phyloP scores from a whole-genome alignment of 2,797 vertebrate genomes.

The Propithecus deckenii region DNA sequence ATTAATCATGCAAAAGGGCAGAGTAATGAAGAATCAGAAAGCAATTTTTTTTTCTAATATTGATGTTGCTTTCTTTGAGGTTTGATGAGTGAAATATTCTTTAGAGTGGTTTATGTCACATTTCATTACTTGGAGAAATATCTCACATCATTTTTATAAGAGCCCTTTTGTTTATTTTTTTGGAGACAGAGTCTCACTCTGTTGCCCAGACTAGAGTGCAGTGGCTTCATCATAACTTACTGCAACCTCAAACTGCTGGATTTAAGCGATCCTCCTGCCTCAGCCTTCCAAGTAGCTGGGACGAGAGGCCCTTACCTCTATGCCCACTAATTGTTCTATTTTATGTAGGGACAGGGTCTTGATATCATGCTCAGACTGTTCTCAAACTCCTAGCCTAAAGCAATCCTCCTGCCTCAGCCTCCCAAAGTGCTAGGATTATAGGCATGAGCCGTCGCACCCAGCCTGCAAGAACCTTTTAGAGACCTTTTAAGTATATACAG shows the following conservation, averaged over 20 bases:
- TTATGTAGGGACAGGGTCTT: neutral
- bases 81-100: slow-evolving; percentile 51
- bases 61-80: slow-evolving; percentile 34
- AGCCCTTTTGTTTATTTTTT: neutral
- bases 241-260: neutral
- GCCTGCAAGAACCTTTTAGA: slow-evolving; percentile 71
- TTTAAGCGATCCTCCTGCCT: neutral
- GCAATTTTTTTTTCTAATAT: slow-evolving; percentile 57
- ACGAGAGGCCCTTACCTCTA: neutral
- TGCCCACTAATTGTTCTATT: neutral
- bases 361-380: neutral
- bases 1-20: slow-evolving; percentile 56
- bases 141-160: slow-evolving; percentile 76
- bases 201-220: neutral
- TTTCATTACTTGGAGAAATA: slow-evolving; percentile 11
- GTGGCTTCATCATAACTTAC: neutral
- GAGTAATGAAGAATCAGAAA: slow-evolving; percentile 27
- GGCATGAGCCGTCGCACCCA: neutral
- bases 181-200: neutral
- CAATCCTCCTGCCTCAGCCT: neutral
- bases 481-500: slow-evolving; percentile 74
- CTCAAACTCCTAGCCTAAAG: neutral
- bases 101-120: slow-evolving; percentile 33
- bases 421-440: neutral
- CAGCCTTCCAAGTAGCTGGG: neutral